Evolutionary conservation across 1,140 invertebrate species (phyloP), one percentile per base, ranked within the genome.

Genomic region (Bombus sibiricus): DNA sequence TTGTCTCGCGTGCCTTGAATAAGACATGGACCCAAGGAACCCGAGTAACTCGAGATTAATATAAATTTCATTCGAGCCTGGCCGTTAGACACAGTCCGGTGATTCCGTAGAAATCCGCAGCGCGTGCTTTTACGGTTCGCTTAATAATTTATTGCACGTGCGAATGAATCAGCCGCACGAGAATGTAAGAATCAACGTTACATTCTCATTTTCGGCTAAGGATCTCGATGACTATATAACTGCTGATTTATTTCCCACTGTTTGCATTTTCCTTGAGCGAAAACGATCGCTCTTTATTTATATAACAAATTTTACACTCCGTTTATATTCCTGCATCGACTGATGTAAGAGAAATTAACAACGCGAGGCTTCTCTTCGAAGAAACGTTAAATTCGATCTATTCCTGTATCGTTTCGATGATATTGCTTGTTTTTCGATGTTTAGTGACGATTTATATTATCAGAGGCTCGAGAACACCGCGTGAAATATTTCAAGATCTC

Each of bases 1-100:
- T 80, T 53, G 34, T 69, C 32, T 80, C 64, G 32, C 78, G 64
- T 53, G 64, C 13, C 41, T 69, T 68, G 64, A 80, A 69, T 80
- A 69, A 69, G 47, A 15, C 37, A 78, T 41, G 39, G 64, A 22
- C 59, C 18, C 3, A 13, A 28, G 18, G 2, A 22, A 47, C 41
- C 78, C 25, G 78, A 43, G n/a, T 0, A 22, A 37, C 13, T 64
- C 13, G 78, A 69, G 78, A 69, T 80, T 80, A 69, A 80, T 80
- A 28, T 34, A 80, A 80, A 32, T 69, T 80, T 69, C 66, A 80
- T 47, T 80, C 64, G 78, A 53, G 32, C 12, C 41, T 8, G 6
- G 5, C n/a, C n/a, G 41, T 6, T 34, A 32, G 41, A 34, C 39
- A 8, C 37, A 25, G 39, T n/a, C 28, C 69, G 69, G 41, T 6